Percentiles rank a stretch among this genome's conserved stretches.
phyloP scores from a whole-genome alignment of 2,888 invertebrate species.

The Melanargia galathea region DNA sequence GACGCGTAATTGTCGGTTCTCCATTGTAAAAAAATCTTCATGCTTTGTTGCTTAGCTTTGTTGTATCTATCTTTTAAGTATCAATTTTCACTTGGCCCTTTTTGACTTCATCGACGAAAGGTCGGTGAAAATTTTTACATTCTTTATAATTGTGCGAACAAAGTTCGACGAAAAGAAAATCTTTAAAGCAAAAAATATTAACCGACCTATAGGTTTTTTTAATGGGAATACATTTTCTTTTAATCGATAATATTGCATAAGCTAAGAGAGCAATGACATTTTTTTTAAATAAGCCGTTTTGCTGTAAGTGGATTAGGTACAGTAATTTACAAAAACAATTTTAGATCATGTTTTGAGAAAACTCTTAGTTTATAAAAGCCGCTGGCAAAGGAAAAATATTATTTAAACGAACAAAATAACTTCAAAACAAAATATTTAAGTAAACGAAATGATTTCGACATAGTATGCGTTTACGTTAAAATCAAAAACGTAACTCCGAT shows the following conservation, averaged over 20 bases:
- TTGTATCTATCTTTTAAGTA: too few relatives aligned
- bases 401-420: background rate
- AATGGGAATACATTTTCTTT: slow-evolving; percentile 3
- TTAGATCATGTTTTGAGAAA: slow-evolving; percentile 31
- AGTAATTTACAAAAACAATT: slow-evolving; percentile 35
- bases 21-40: too few relatives aligned
- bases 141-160: background rate
- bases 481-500: too few relatives aligned
- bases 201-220: slow-evolving; percentile 17
- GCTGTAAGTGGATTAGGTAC: slow-evolving; percentile 34
- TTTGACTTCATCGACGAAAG: slow-evolving; percentile 4
- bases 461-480: background rate
- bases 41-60: too few relatives aligned
- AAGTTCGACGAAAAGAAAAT: background rate
- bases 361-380: slow-evolving; percentile 26
- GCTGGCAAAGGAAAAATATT: slow-evolving; percentile 24
- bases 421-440: background rate
- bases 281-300: slow-evolving; percentile 34
- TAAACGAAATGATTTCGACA: background rate
- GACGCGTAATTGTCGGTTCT: too few relatives aligned
- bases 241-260: slow-evolving; percentile 27
- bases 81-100: background rate
- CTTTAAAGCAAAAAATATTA: slow-evolving; percentile 22
- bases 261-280: slow-evolving; percentile 36
- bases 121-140: slow-evolving; percentile 14